Base-by-base conservation (phyloP, 2,888 invertebrate species). In the Eilema griseolum region DNA sequence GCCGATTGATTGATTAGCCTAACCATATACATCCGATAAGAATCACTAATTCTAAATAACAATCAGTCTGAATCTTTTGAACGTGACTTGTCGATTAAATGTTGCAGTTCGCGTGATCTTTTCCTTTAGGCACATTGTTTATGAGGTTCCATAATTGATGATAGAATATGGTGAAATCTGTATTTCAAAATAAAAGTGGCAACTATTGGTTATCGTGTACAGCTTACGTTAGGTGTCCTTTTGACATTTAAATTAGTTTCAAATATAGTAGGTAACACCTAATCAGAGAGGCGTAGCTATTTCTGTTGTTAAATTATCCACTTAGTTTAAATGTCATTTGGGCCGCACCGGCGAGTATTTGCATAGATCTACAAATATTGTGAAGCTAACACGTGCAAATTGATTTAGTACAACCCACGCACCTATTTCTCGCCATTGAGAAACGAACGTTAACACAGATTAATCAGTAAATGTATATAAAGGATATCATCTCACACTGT, bases 1-100 rank as follows among this genome's bases (percentile, higher is more conserved):
- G 88, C 91, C 92, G 86, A 91, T 89, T 90, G 89, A 91, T 90
- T 89, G 92, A 87, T 84, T 89, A 86, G 80, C 80, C 83, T 91
- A 93, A 93, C 86, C 83, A 88, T 86, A 86, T 83, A 89, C 86
- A 90, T 93, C 91, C 93, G 90, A 93, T 89, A 85, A 72, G 81
- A 86, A 87, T 87, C 80, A 79, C 85, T 85, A 84, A 86, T 86
- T 86, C 75, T 77, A 73, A 79, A 80, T 77, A 85, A 77, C 78
- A 82, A 83, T 79, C 78, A 74, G 71, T 75, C 74, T 78, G 69
- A 76, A 83, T 84, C 80, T 81, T 72, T 78, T 56, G 69, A 75
- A 83, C 84, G 79, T 88, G 80, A 81, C 79, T 80, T 57, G 62
- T 71, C 57, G 67, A 75, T 78, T 70, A 72, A 63, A 26, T 46